Evolutionary conservation across 2,113 vertebrate species (phyloP).

Genomic region (Morone chrysops): DNA sequence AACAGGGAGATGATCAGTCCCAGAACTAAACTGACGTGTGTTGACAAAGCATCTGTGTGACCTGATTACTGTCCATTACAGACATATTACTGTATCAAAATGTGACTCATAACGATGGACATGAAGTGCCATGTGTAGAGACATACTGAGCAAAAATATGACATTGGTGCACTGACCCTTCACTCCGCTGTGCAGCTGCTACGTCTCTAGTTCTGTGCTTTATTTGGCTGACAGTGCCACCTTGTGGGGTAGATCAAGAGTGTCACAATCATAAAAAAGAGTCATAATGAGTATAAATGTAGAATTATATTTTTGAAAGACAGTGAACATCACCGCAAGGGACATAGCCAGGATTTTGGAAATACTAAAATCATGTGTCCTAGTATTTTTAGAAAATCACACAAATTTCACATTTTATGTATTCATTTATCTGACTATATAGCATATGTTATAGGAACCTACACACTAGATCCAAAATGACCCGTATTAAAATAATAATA

Average conservation of each 20-base stretch:
- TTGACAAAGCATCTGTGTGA: slow-evolving; percentile 14
- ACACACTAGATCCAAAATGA: background rate
- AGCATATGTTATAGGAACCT: too few relatives aligned
- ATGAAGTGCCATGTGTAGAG: background rate
- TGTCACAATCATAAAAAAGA: background rate
- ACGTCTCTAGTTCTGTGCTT: background rate
- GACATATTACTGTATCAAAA: background rate
- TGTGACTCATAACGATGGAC: background rate
- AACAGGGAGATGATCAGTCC: slow-evolving; percentile 10
- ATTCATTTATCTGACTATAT: too few relatives aligned
- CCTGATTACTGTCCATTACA: background rate
- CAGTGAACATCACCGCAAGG: background rate
- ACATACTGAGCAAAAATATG: background rate
- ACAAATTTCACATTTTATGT: background rate
- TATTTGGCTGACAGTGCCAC: slow-evolving; percentile 61
- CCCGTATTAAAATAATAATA: too few relatives aligned
- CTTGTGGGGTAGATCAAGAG: slow-evolving; percentile 17
- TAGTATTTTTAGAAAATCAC: too few relatives aligned
- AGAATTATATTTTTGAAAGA: background rate
- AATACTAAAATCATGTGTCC: background rate
- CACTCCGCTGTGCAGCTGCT: slow-evolving; percentile 7
- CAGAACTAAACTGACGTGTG: background rate
- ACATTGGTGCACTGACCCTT: slow-evolving; percentile 1
- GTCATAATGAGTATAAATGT: background rate
- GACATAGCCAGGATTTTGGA: background rate